Percentiles rank a stretch among this genome's conserved stretches.
Evolutionary conservation across 2,113 vertebrate species (phyloP).

Genomic region (Otolemur garnettii): DNA sequence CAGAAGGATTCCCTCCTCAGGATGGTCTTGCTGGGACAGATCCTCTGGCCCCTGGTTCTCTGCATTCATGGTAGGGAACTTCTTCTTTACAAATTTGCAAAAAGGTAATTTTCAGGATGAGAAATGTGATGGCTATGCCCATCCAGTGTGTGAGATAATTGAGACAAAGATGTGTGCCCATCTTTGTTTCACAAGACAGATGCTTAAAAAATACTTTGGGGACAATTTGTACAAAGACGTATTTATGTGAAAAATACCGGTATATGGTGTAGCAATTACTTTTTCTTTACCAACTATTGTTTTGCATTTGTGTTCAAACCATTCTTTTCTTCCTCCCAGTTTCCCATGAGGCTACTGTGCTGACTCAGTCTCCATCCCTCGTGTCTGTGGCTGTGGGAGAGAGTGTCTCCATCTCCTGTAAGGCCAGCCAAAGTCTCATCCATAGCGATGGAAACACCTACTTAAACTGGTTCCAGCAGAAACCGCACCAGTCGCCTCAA

Average conservation of each 20-base stretch:
- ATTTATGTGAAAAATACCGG: background rate
- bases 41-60: too few species aligned
- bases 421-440: background rate
- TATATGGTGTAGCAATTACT: background rate
- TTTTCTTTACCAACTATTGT: background rate
- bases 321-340: background rate
- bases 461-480: constrained; percentile 57
- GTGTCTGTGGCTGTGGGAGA: background rate
- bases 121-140: background rate
- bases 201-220: too few species aligned
- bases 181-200: too few species aligned
- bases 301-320: background rate
- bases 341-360: background rate
- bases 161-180: background rate
- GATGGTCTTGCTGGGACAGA: too few species aligned
- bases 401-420: background rate
- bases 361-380: background rate
- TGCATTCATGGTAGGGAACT: too few species aligned
- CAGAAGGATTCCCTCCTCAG: too few species aligned
- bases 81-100: too few species aligned
- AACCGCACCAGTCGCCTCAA: background rate
- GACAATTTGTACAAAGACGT: too few species aligned
- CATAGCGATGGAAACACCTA: constrained; percentile 44
- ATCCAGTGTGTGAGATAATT: background rate
- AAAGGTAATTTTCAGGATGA: background rate